Base-by-base conservation (phyloP, 2,888 invertebrate genomes). In the Campoplex nolae region DNA sequence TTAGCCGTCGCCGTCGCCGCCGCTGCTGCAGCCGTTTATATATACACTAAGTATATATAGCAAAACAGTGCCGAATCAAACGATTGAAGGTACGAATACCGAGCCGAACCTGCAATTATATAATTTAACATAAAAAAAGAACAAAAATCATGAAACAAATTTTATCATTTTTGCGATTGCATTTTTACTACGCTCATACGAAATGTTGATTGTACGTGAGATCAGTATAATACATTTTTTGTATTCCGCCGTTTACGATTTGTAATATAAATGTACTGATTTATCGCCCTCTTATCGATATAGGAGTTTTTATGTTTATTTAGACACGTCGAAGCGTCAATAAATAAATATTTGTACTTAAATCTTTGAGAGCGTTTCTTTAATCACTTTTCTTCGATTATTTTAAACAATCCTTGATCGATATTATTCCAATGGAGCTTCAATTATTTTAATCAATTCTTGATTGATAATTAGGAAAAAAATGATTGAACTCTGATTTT, bases 261-360 rank as follows among this genome's bases (percentile, higher is more conserved):
- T 87, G 81, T 87, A 87, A 75, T 23, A 84, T 82, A 86, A 86
- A 86, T 84, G 86, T 86, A 88, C 79, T 81, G 85, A 88, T 45
- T 45, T 45, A 13, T 85, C 81, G 76, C 83, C 85, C 87, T 86
- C 83, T 88, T 88, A 85, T 88, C 83, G 83, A 87, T 88, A 84
- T 88, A 88, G 86, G 87, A 73, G 83, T 67, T 88, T 89, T 88
- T 89, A 88, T 86, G 84, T 89, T 89, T 84, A 88, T 84, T 88
- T 80, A 88, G 83, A 85, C 80, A 88, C 84, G 76, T 83, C 86
- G 87, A 87, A 83, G 71, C 87, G 86, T 88, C 87, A 87, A 88
- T 88, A 87, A 89, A 88, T 87, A 86, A 89, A 88, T 86, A 89
- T 89, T 89, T 89, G 89, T 89, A 89, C 89, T 89, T 89, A 89